Evolutionary conservation across 2,888 invertebrate species (phyloP).

Genomic region (Luperina nickerlii): DNA sequence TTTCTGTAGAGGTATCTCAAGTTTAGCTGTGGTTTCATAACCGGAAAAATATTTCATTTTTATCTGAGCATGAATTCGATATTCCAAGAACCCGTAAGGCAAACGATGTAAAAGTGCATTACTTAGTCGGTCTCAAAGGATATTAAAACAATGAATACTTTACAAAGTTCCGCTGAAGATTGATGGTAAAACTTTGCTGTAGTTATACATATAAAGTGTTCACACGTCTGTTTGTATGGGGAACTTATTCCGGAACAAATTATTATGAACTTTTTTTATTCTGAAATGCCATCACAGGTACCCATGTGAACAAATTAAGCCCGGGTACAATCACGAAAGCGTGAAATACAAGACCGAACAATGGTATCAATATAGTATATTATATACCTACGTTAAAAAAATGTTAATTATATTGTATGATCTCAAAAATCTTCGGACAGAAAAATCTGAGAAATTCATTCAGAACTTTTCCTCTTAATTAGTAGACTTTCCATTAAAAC

Average conservation of each 20-base stretch:
- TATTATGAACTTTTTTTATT: conserved; percentile 2
- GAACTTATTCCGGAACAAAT: conserved; percentile 10
- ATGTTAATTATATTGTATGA: background rate
- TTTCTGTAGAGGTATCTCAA: background rate
- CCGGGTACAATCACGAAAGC: too few relatives aligned
- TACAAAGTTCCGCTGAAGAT: conserved; percentile 56
- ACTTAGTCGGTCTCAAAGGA: conserved; percentile 56
- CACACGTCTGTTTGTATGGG: conserved; percentile 25
- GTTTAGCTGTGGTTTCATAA: background rate
- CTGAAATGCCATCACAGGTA: background rate
- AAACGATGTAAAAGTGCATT: conserved; percentile 46
- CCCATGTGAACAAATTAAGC: too few relatives aligned
- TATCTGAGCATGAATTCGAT: conserved; percentile 3
- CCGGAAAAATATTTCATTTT: conserved; percentile 1
- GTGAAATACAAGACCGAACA: background rate
- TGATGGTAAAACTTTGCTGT: conserved; percentile 59
- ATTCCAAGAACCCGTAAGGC: conserved; percentile 21
- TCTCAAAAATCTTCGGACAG: background rate
- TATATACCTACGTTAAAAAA: background rate
- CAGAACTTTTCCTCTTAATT: too few relatives aligned
- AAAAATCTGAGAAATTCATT: background rate
- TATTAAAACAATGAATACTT: conserved; percentile 67
- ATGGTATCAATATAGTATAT: background rate
- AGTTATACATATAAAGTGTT: conserved; percentile 35
- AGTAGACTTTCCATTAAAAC: background rate